phyloP scores from a whole-genome alignment of 2,888 invertebrate genomes.

The Tachina fera region DNA sequence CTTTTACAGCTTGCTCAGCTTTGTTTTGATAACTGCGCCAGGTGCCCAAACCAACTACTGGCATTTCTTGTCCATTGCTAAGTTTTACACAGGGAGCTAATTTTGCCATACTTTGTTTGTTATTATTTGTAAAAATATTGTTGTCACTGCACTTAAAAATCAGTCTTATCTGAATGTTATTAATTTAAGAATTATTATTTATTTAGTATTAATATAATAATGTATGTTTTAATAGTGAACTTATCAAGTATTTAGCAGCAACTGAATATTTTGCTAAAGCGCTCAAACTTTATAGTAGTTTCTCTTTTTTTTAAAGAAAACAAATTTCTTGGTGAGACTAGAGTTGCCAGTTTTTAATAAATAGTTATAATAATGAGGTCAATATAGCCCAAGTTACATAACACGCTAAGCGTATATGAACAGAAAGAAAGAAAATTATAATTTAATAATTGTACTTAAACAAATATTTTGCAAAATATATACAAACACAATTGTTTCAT shows the following conservation, averaged over 20 bases:
- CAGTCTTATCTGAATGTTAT: neutral
- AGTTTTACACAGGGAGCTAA: conserved; percentile 85
- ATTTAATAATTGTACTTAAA: too few relatives aligned
- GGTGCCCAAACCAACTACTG: conserved; percentile 89
- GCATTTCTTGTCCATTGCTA: conserved; percentile 86
- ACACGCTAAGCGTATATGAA: too few relatives aligned
- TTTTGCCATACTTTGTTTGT: conserved; percentile 55
- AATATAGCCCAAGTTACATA: too few relatives aligned
- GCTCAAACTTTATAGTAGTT: conserved; percentile 18
- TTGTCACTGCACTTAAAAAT: conserved; percentile 22
- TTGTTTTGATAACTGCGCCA: conserved; percentile 79
- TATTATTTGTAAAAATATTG: neutral
- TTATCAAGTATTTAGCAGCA: conserved; percentile 25
- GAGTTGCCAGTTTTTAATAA: conserved; percentile 13
- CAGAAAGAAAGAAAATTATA: too few relatives aligned
- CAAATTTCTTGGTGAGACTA: conserved; percentile 4
- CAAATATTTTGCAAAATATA: too few relatives aligned
- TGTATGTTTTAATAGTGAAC: neutral
- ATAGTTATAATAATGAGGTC: too few relatives aligned
- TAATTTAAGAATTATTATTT: conserved; percentile 10
- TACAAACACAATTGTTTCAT: too few relatives aligned
- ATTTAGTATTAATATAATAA: neutral
- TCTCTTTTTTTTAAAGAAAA: conserved; percentile 10
- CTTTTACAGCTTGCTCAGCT: conserved; percentile 79
- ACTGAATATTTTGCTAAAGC: conserved; percentile 1